Evolutionary conservation across 2,113 vertebrate genomes (phyloP), one percentile per base, ranked within the genome.

Genomic region (Thomomys bottae): DNA sequence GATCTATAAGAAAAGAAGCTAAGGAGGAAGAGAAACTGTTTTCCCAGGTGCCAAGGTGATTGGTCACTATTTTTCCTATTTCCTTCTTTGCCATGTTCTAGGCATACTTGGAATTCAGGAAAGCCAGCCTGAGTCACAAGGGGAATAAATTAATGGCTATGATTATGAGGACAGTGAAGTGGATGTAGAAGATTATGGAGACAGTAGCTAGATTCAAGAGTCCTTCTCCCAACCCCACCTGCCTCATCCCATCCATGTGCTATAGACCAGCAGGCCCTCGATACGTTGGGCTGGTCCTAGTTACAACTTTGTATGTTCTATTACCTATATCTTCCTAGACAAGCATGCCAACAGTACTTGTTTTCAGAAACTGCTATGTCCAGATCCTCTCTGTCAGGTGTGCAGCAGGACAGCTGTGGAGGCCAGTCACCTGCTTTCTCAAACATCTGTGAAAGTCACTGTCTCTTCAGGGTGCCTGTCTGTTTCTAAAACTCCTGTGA

Each of bases 381-480:
- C 91, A 89, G 66, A 89, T 6, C 67, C 34, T 26, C 82, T 15
- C 40, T 95, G 85, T 70, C 34, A 89, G 1, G 26, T 89, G 18
- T 93, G 90, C 32, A 85, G 87, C 5, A 61, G 5, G 2, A 12
- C 63, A 86, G 38, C 45, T 32, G 24, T 26, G 61, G 76, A 93
- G 59, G 32, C 89, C 64, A 36, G 26, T 32, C 1, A 2, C 8
- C 17, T 94, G 54, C 61, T 94, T 1, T 84, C 24, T 8, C 8
- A 8, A 0, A 45, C 73, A 9, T 6, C 5, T 14, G 5, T 80
- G 11, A 66, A 95, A 71, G 73, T 85, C 20, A 28, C 32, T 71
- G 7, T 42, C 59, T 14, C 1, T 21, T 49, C 61, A 77, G 6
- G 11, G 42, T 82, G 49, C 12, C 18, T 32, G 59, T 54, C 49